Evolutionary conservation across 2,888 invertebrate genomes (phyloP).

Genomic region (Microplitis manilae): DNA sequence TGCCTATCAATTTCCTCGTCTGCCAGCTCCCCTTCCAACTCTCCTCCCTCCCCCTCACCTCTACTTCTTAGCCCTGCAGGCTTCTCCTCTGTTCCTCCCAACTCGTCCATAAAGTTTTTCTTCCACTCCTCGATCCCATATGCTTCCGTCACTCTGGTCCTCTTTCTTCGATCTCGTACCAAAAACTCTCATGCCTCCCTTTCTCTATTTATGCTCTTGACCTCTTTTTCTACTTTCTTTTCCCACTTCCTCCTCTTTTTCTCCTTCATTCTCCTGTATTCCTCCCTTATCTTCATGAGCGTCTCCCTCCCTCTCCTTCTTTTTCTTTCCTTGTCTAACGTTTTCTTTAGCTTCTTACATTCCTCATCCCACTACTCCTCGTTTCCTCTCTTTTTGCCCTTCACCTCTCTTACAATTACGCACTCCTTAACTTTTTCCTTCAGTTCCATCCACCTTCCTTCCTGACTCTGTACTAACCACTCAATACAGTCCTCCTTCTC

Average conservation of each 20-base stretch:
- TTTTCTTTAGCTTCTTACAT: not conserved
- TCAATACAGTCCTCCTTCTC: not conserved
- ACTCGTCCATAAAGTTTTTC: too few species aligned
- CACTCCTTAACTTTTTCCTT: constrained; percentile 5
- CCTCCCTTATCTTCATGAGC: not conserved
- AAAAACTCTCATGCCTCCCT: too few species aligned
- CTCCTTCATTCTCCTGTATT: not conserved
- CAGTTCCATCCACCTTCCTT: not conserved
- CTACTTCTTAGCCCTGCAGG: too few species aligned
- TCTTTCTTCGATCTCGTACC: too few species aligned
- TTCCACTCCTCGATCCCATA: too few species aligned
- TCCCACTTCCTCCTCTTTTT: not conserved
- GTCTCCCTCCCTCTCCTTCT: not conserved
- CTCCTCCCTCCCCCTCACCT: too few species aligned
- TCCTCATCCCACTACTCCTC: not conserved
- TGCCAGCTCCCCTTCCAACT: too few species aligned
- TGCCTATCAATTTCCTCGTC: too few species aligned
- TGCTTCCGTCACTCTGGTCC: too few species aligned
- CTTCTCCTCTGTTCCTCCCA: too few species aligned
- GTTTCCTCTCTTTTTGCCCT: not conserved
- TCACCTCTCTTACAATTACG: not conserved
- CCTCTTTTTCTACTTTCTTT: not conserved
- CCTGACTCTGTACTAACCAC: not conserved
- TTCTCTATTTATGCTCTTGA: not conserved
- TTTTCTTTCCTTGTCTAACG: constrained; percentile 1